Evolutionary conservation across 2,888 invertebrate genomes (phyloP).

Genomic region (Lasioglossum lativentre): DNA sequence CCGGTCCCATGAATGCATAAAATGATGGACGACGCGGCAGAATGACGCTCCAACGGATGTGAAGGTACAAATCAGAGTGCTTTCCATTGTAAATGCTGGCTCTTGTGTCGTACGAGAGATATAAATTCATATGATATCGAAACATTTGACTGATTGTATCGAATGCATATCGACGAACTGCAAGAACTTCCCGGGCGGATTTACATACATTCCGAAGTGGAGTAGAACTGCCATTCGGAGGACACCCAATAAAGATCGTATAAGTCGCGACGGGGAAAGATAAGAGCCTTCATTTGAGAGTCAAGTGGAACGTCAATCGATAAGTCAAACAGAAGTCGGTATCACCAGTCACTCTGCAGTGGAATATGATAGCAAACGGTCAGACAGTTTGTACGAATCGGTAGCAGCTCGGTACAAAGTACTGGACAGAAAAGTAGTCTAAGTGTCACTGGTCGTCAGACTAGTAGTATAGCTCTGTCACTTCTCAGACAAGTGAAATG

Average conservation of each 20-base stretch:
- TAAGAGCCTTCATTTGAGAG: background rate
- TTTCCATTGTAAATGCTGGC: conserved; percentile 23
- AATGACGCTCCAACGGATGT: background rate
- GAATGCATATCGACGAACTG: conserved; percentile 1
- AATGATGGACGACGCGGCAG: conserved; percentile 25
- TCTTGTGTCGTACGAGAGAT: background rate
- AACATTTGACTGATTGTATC: conserved; percentile 2
- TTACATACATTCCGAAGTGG: conserved; percentile 3
- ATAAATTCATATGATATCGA: conserved; percentile 6
- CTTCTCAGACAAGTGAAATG: too few species aligned
- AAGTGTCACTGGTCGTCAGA: background rate
- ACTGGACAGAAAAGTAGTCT: background rate
- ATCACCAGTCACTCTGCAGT: background rate
- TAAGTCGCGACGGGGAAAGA: background rate
- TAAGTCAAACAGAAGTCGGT: background rate
- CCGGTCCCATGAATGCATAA: conserved; percentile 29
- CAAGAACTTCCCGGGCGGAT: background rate
- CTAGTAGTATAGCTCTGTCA: background rate
- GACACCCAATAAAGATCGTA: conserved; percentile 7
- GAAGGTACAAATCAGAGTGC: conserved; percentile 21
- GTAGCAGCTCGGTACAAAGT: background rate
- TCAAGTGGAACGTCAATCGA: background rate
- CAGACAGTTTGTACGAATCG: background rate
- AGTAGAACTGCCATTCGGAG: background rate
- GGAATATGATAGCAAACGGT: background rate